phyloP scores from a whole-genome alignment of 2,888 invertebrate genomes.

The Platypus cylindrus region DNA sequence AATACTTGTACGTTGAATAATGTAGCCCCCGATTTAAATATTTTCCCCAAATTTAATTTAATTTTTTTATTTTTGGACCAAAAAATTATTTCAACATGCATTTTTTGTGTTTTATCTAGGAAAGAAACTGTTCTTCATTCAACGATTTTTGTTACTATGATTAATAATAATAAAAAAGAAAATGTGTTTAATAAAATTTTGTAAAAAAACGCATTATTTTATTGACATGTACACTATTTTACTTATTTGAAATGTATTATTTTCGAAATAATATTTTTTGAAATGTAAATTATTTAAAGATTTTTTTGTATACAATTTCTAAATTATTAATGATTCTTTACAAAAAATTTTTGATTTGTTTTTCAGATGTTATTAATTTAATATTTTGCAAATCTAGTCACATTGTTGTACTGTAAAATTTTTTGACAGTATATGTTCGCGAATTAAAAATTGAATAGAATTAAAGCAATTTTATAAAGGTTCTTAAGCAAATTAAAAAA shows the following conservation, averaged over 20 bases:
- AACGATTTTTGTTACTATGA: slow-evolving; percentile 20
- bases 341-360: slow-evolving; percentile 1
- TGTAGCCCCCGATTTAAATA: no score
- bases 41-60: no score
- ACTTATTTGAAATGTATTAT: slow-evolving; percentile 17
- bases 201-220: slow-evolving; percentile 14
- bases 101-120: slow-evolving; percentile 31
- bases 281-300: slow-evolving; percentile 19
- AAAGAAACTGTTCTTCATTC: slow-evolving; percentile 26
- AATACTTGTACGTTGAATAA: no score
- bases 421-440: slow-evolving; percentile 24
- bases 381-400: slow-evolving; percentile 8
- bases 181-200: slow-evolving; percentile 13
- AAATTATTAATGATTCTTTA: slow-evolving; percentile 4
- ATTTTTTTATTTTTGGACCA: slow-evolving; percentile 28
- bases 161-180: slow-evolving; percentile 18
- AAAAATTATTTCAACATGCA: slow-evolving; percentile 27
- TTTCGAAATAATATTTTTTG: slow-evolving; percentile 17
- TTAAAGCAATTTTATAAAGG: not conserved
- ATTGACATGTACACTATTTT: slow-evolving; percentile 22
- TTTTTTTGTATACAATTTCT: slow-evolving; percentile 12
- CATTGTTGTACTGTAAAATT: slow-evolving; percentile 32
- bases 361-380: slow-evolving; percentile 9
- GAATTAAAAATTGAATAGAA: slow-evolving; percentile 1
- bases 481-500: no score